A percentile compares a stretch with the other conserved stretches of the same genome.
These are phyloP conservation scores for Argynnis bischoffii DNA, from an alignment of 2,888 invertebrate genomes.

Conservation along the genomic window DNA sequence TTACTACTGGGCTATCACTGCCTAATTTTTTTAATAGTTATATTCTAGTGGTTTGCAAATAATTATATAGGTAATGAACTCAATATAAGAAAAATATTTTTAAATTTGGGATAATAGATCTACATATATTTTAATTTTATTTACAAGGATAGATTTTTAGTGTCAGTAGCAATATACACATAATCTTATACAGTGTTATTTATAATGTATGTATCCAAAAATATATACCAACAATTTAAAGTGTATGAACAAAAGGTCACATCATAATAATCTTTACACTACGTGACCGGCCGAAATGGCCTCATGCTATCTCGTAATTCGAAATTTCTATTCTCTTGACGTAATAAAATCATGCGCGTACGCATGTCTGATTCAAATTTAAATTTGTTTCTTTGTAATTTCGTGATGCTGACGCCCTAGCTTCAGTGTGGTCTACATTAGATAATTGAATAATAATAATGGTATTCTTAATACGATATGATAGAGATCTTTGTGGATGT, in stretches of 20 bases:
- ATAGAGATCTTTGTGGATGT: too few relatives aligned
- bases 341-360: constrained; percentile 74
- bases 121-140: background rate
- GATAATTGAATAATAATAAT: background rate
- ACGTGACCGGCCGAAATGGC: constrained; percentile 74
- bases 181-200: background rate
- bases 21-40: too few relatives aligned
- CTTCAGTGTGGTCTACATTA: constrained; percentile 4
- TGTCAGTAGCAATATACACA: background rate
- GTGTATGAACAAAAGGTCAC: constrained; percentile 73
- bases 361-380: constrained; percentile 57
- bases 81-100: too few relatives aligned
- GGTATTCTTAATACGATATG: too few relatives aligned
- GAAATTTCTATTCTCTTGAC: constrained; percentile 77
- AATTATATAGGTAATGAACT: too few relatives aligned
- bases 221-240: constrained; percentile 64
- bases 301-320: constrained; percentile 63
- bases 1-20: too few relatives aligned
- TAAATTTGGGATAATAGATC: background rate
- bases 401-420: background rate
- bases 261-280: constrained; percentile 70
- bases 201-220: background rate
- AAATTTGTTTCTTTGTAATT: constrained; percentile 45
- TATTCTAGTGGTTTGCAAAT: too few relatives aligned
- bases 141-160: background rate